Base-by-base conservation (phyloP, 2,113 vertebrate species). In the Poeciliopsis prolifica region DNA sequence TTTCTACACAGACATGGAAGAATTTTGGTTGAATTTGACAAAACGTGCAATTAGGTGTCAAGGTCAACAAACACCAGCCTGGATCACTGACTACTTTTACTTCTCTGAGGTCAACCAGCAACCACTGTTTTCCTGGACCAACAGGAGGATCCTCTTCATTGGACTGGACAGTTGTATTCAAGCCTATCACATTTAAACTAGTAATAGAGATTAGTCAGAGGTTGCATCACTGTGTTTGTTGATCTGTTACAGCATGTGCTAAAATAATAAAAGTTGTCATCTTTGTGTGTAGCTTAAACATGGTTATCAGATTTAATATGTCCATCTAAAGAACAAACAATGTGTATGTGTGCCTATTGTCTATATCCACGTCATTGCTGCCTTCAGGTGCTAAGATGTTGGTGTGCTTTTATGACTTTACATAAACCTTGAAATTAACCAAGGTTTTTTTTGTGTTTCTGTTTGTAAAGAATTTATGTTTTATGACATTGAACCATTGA, bases 11-110 rank as follows among this genome's bases (percentile, higher is more conserved):
- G 24, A 65, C 29, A 61, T 28, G 66, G 14, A 64, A 26, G 33
- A 61, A 51, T 19, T 74, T 61, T 60, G 78, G 19, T 70, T 22
- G 42, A 58, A 63, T 63, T 58, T 70, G 76, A 72, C 73, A 76
- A 82, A 81, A 74, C 80, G 77, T 86, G 30, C 74, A 88, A 87
- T 89, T 88, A 87, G 65, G 42, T 15, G 30, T 54, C 72, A 73
- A 61, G 26, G 24, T 28, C 14, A 67, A 66, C 1, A 9, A 74
- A 84, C 77, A 87, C 70, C 86, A 84, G 60, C 1, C 61, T 60
- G 68, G 77, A 65, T 64, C 66, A 60, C 13, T 10, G 28, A 69
- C 65, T 76, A 79, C 54, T 78, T 85, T 74, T 72, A 60, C 74
- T 74, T 26, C 19, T 24, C 62, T 76, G 74, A 69, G 83, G 85